Conservation (phyloP, 1,140 invertebrate genomes). For the Dermatophagoides farinae region DNA sequence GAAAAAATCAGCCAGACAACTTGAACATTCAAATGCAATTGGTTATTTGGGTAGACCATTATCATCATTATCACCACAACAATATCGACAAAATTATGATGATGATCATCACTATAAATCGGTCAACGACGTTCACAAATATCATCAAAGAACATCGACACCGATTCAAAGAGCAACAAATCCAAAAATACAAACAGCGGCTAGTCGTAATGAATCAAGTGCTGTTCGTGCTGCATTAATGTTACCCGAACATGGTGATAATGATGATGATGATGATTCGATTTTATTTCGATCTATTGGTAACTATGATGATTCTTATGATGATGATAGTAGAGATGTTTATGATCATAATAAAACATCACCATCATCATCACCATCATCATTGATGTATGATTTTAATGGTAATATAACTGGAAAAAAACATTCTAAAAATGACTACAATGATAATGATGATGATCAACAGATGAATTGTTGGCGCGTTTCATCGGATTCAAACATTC, state of each 20-base stretch:
- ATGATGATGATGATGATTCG: neutral
- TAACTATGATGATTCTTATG: neutral
- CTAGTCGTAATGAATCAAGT: conserved; percentile 3
- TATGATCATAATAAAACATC: neutral
- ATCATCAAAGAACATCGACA: neutral
- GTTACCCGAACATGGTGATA: neutral
- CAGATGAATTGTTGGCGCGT: neutral
- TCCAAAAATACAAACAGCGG: neutral
- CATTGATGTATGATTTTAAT: neutral
- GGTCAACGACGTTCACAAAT: neutral
- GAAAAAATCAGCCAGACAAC: neutral
- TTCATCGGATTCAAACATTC: too few relatives aligned
- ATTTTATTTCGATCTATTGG: too few relatives aligned
- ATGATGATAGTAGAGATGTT: neutral
- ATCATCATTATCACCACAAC: neutral
- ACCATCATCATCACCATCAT: neutral
- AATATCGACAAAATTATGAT: neutral
- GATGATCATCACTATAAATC: neutral
- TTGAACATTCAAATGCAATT: neutral
- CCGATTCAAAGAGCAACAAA: neutral
- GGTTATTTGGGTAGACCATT: neutral
- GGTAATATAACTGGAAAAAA: neutral
- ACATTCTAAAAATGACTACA: neutral
- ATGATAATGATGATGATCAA: neutral
- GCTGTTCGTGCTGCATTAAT: neutral